Evolutionary conservation across 2,797 vertebrate species (phyloP).

Genomic region (Natrix natrix): DNA sequence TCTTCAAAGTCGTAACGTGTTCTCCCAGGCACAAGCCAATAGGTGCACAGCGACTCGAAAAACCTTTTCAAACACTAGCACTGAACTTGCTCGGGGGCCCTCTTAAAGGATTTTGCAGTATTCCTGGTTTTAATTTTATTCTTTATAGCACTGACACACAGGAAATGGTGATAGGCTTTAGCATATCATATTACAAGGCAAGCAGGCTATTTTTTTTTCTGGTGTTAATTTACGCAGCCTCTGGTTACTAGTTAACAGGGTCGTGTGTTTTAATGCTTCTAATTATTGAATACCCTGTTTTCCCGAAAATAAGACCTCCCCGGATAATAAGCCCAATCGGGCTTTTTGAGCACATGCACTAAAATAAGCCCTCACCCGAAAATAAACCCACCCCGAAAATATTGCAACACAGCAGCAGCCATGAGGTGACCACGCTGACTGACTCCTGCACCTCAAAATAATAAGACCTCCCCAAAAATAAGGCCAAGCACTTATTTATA

Average conservation of each 20-base stretch:
- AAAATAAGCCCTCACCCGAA: too few species aligned
- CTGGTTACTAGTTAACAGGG: background rate
- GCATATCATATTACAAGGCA: conserved; percentile 16
- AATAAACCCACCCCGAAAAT: too few species aligned
- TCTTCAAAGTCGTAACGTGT: conserved; percentile 59
- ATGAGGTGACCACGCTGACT: too few species aligned
- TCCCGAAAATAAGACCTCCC: too few species aligned
- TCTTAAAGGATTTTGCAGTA: conserved; percentile 54
- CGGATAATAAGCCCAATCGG: too few species aligned
- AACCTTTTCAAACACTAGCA: conserved; percentile 53
- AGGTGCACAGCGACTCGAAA: conserved; percentile 65
- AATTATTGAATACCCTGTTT: background rate
- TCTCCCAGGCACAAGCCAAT: conserved; percentile 60
- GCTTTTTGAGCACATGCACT: too few species aligned
- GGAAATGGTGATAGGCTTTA: conserved; percentile 26
- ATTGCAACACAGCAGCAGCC: too few species aligned
- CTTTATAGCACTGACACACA: conserved; percentile 31
- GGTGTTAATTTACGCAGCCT: background rate
- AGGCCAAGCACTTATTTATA: too few species aligned
- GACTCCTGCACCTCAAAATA: too few species aligned
- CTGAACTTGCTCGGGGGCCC: conserved; percentile 52
- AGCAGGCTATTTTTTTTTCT: background rate
- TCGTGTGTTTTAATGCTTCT: background rate
- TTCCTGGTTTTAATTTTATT: conserved; percentile 49
- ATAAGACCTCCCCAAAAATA: too few species aligned